These are phyloP conservation scores for Esox lucius DNA, from an alignment of 2,797 vertebrate species.

Conservation along the genomic window DNA sequence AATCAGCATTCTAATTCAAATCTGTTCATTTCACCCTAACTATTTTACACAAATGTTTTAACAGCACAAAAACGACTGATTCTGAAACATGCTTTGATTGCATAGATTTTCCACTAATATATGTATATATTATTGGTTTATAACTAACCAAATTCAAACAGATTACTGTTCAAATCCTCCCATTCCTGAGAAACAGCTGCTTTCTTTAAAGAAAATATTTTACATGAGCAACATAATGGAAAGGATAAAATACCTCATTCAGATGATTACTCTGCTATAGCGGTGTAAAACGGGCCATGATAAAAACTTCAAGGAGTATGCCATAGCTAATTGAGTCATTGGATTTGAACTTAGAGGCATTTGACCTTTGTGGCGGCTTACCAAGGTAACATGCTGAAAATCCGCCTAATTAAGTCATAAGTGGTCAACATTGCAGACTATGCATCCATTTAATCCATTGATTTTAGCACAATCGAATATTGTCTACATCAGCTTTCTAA, in stretches of 20 bases:
- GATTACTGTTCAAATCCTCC: constrained; percentile 36
- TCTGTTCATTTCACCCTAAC: constrained; percentile 52
- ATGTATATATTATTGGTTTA: constrained; percentile 23
- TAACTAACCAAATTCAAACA: constrained; percentile 25
- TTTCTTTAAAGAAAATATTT: constrained; percentile 29
- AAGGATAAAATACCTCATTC: constrained; percentile 13
- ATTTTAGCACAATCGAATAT: not conserved
- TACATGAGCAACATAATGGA: constrained; percentile 22
- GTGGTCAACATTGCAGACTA: constrained; percentile 26
- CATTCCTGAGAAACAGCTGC: constrained; percentile 46
- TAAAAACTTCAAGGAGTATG: not conserved
- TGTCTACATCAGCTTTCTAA: not conserved
- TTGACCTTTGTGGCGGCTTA: constrained; percentile 46
- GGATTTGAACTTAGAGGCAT: constrained; percentile 59
- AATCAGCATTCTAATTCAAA: constrained; percentile 27
- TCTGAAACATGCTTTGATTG: constrained; percentile 29
- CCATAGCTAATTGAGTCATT: no score
- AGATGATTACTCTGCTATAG: no score
- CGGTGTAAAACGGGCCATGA: constrained; percentile 23
- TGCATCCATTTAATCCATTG: constrained; percentile 8
- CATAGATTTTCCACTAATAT: constrained; percentile 25
- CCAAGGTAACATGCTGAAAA: constrained; percentile 67
- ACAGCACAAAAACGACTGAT: constrained; percentile 46
- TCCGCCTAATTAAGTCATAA: constrained; percentile 56
- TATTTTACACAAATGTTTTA: constrained; percentile 58